phyloP scores from a whole-genome alignment of 2,797 vertebrate species.

The Poecilia gillii region DNA sequence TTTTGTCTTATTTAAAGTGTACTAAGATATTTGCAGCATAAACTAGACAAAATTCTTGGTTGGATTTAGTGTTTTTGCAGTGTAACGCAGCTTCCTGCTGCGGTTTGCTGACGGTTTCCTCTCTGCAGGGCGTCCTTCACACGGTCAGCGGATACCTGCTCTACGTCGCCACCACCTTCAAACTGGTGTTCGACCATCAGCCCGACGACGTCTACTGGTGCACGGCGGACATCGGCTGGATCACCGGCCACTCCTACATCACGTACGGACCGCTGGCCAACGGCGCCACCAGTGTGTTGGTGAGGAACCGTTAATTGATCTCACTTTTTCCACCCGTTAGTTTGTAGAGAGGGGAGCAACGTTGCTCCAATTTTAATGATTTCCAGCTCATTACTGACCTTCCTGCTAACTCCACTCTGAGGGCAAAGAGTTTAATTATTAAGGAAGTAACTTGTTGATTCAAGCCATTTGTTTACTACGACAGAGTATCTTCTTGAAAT shows the following conservation, averaged over 20 bases:
- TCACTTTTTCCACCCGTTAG: neutral
- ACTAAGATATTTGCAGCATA: no score
- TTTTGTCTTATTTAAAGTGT: no score
- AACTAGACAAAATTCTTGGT: no score
- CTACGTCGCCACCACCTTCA: conserved; percentile 91
- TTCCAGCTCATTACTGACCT: no score
- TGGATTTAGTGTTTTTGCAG: no score
- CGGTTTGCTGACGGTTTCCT: neutral
- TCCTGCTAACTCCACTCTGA: no score
- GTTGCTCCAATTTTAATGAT: no score
- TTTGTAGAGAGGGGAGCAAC: neutral
- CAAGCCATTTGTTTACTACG: no score
- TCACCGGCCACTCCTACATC: conserved; percentile 96
- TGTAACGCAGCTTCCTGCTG: neutral
- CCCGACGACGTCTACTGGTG: conserved; percentile 94
- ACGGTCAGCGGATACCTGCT: conserved; percentile 95
- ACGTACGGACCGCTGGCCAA: conserved; percentile 95
- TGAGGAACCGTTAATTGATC: conserved; percentile 60
- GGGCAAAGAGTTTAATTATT: no score
- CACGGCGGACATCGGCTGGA: conserved; percentile 97
- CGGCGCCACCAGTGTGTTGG: conserved; percentile 92
- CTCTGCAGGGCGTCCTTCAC: conserved; percentile 90
- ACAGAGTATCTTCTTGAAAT: no score
- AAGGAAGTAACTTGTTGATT: no score
- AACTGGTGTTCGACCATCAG: conserved; percentile 94